A percentile compares a stretch with the other conserved stretches of the same genome.
phyloP scores from a whole-genome alignment of 2,113 vertebrate genomes.

The Ciconia boyciana region DNA sequence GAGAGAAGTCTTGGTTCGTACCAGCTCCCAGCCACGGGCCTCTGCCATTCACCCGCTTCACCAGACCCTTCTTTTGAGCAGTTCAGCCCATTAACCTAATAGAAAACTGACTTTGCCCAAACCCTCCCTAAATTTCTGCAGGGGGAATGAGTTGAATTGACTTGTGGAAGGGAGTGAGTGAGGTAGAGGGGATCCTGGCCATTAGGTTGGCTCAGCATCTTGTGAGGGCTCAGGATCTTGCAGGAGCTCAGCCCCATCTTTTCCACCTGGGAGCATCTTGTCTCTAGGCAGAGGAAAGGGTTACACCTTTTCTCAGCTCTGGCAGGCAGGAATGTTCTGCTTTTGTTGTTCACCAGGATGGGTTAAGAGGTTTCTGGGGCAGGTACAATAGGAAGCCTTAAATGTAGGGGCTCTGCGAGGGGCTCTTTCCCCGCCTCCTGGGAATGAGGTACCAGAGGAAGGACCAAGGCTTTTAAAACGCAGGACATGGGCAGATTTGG shows the following conservation, averaged over 20 bases:
- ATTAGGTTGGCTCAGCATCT: background rate
- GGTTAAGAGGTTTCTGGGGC: background rate
- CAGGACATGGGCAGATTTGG: background rate
- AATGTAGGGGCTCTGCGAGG: fast-evolving
- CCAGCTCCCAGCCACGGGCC: fast-evolving
- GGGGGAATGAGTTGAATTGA: background rate
- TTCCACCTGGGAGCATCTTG: background rate
- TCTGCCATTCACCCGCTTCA: background rate
- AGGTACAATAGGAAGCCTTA: background rate
- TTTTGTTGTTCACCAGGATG: background rate
- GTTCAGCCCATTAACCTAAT: background rate
- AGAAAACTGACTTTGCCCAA: background rate
- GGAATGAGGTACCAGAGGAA: background rate
- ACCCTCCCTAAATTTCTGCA: background rate
- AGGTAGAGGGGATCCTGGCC: background rate
- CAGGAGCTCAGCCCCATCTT: background rate
- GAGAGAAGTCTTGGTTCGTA: background rate
- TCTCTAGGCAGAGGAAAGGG: background rate
- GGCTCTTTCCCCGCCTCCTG: background rate
- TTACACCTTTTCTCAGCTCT: background rate
- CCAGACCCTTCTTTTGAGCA: background rate
- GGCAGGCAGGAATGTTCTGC: background rate
- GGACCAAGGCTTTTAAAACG: background rate
- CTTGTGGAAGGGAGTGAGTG: background rate
- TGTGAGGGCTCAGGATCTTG: background rate